phyloP scores from a whole-genome alignment of 2,888 invertebrate genomes.

The Oscheius sp. region DNA sequence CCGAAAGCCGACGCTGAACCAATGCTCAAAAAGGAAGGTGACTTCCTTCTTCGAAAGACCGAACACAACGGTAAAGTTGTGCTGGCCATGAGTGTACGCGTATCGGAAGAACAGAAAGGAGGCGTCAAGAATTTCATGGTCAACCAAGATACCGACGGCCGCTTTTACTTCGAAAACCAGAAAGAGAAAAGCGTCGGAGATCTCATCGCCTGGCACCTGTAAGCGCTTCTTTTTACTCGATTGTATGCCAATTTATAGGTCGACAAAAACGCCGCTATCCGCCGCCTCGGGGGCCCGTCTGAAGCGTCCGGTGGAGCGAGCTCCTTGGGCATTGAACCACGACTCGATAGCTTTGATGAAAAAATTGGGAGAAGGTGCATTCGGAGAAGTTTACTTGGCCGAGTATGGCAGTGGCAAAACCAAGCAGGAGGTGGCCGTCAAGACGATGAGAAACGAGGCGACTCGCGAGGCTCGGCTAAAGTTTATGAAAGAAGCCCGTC shows the following conservation, averaged over 20 bases:
- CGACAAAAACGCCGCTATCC: slow-evolving; percentile 51
- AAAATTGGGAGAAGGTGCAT: slow-evolving; percentile 68
- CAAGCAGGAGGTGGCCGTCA: slow-evolving; percentile 64
- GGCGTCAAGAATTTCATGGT: slow-evolving; percentile 58
- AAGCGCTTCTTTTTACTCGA: too few relatives aligned
- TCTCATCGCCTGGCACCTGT: slow-evolving; percentile 53
- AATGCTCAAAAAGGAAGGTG: slow-evolving; percentile 58
- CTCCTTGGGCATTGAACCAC: slow-evolving; percentile 63
- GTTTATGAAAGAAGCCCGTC: slow-evolving; percentile 68
- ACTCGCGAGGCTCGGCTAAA: slow-evolving; percentile 56
- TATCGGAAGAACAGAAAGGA: slow-evolving; percentile 29
- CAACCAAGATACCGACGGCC: slow-evolving; percentile 40
- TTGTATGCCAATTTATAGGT: neutral
- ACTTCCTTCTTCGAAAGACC: slow-evolving; percentile 59
- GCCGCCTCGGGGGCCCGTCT: slow-evolving; percentile 42
- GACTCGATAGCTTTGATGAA: slow-evolving; percentile 58
- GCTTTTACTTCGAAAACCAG: slow-evolving; percentile 46
- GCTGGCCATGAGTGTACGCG: slow-evolving; percentile 55
- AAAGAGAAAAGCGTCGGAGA: slow-evolving; percentile 54
- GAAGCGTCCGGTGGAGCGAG: slow-evolving; percentile 44
- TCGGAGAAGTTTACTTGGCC: slow-evolving; percentile 65
- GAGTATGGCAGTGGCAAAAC: slow-evolving; percentile 47
- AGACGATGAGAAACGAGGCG: slow-evolving; percentile 64
- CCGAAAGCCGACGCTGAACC: slow-evolving; percentile 60
- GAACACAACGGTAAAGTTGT: slow-evolving; percentile 57